Evolutionary conservation across 30 jellyfish, hydroid and myxozoan genomes (phyloP), one percentile per base, ranked within the genome.

Genomic region (Chironex yamaguchii): DNA sequence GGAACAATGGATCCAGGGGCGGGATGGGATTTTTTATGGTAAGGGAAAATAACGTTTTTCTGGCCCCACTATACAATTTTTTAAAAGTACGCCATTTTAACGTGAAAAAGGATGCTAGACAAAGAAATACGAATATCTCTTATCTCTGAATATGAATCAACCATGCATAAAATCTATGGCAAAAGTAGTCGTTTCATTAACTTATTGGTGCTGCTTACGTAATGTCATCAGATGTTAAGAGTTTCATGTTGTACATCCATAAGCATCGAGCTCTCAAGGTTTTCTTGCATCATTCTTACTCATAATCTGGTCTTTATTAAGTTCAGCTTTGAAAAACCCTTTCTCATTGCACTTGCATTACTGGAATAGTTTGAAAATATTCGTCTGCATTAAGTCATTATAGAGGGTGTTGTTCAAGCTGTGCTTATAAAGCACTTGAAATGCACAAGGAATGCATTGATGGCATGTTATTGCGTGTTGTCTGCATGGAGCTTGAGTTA

Each of bases 221-320:
- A n/a, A n/a, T n/a, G n/a, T n/a, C n/a, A n/a, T n/a, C n/a, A n/a
- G n/a, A n/a, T 75, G 69, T 54, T 75, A 22, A 75, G 78, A 34
- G 29, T 0, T 29, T 75, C 54, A 49, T 63, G 30, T 75, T 75
- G 76, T 3, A 75, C 33, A 25, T 76, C 49, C 79, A 48, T 75
- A 58, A 75, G 78, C 88, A 75, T 42, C 62, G 33, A 75, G 52
- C 54, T 25, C 36, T 75, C 79, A 3, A 75, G 88, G 79, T 75
- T 49, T 2, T 75, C 78, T 51, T 42, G 79, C 30, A 21, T 49
- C 11, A 49, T 31, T 24, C 33, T 14, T 26, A 62, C 49, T 24
- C 79, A 27, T 28, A 12, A 30, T 52, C 78, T 73, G 22, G 71
- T 28, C 83, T 69, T 69, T 28, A 69, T 29, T n/a, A 29, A 30